phyloP scores from a whole-genome alignment of 2,113 vertebrate genomes.

The Brachyhypopomus gauderio region DNA sequence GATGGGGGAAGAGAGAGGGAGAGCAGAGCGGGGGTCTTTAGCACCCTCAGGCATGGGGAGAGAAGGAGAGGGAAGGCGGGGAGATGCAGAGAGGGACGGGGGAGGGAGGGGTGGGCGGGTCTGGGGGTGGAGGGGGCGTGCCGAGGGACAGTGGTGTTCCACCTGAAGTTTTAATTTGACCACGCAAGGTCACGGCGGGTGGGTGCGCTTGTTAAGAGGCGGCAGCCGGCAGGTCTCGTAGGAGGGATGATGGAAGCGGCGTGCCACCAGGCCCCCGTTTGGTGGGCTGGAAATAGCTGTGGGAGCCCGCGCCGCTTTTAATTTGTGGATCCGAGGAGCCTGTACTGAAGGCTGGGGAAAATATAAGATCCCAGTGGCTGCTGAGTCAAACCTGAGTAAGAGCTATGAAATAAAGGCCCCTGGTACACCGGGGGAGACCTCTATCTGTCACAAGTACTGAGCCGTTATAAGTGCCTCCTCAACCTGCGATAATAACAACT shows the following conservation, averaged over 20 bases:
- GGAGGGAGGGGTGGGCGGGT: background rate
- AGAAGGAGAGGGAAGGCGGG: background rate
- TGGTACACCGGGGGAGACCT: slow-evolving; percentile 34
- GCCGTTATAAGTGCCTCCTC: slow-evolving; percentile 19
- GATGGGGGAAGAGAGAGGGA: slow-evolving; percentile 24
- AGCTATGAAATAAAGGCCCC: slow-evolving; percentile 41
- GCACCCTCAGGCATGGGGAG: slow-evolving; percentile 53
- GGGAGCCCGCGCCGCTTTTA: slow-evolving; percentile 50
- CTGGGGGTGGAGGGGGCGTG: slow-evolving; percentile 5
- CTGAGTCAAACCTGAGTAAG: slow-evolving; percentile 49
- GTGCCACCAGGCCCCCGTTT: slow-evolving; percentile 49
- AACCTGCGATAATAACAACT: slow-evolving; percentile 34
- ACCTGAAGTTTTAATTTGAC: slow-evolving; percentile 63
- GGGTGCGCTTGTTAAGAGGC: slow-evolving; percentile 53
- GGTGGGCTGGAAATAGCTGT: slow-evolving; percentile 55
- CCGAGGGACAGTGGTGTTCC: slow-evolving; percentile 48
- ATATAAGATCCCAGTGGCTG: slow-evolving; percentile 52
- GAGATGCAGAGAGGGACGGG: slow-evolving; percentile 1
- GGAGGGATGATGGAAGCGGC: slow-evolving; percentile 56
- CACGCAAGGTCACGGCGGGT: slow-evolving; percentile 54
- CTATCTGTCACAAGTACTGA: slow-evolving; percentile 34
- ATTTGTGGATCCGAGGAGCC: slow-evolving; percentile 48
- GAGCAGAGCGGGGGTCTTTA: slow-evolving; percentile 28
- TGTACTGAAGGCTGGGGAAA: slow-evolving; percentile 41
- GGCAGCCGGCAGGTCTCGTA: slow-evolving; percentile 42